Evolutionary conservation across 2,797 vertebrate species (phyloP).

Genomic region (Cyprinodon diabolis): DNA sequence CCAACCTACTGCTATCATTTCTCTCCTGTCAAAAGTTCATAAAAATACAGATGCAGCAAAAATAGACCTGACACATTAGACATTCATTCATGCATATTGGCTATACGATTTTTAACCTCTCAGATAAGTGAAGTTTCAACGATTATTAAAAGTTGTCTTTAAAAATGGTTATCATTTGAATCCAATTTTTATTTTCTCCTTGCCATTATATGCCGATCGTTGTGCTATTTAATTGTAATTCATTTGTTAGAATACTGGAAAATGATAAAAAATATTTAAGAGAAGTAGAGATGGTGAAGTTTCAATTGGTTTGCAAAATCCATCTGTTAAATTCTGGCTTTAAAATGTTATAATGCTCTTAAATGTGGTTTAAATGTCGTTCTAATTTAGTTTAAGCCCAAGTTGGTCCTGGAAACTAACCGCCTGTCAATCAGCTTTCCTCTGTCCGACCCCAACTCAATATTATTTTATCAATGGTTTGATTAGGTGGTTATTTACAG

Average conservation of each 20-base stretch:
- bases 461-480: too few species aligned
- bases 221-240: not conserved
- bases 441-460: too few species aligned
- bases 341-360: too few species aligned
- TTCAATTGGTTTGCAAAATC: not conserved
- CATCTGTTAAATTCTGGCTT: too few species aligned
- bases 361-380: too few species aligned
- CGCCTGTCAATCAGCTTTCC: too few species aligned
- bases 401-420: too few species aligned
- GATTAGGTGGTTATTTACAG: too few species aligned
- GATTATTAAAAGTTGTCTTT: not conserved
- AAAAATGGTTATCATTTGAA: not conserved
- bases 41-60: slow-evolving; percentile 7
- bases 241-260: not conserved
- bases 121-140: not conserved
- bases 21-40: slow-evolving; percentile 9
- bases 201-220: not conserved
- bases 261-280: not conserved
- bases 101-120: not conserved
- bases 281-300: not conserved
- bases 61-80: not conserved
- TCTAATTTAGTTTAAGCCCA: too few species aligned
- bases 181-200: too few species aligned
- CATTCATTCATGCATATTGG: not conserved
- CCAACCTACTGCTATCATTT: slow-evolving; percentile 7